These are phyloP conservation scores for Eupelmus urozonus DNA, from an alignment of 2,888 invertebrate species.

Conservation along the genomic window DNA sequence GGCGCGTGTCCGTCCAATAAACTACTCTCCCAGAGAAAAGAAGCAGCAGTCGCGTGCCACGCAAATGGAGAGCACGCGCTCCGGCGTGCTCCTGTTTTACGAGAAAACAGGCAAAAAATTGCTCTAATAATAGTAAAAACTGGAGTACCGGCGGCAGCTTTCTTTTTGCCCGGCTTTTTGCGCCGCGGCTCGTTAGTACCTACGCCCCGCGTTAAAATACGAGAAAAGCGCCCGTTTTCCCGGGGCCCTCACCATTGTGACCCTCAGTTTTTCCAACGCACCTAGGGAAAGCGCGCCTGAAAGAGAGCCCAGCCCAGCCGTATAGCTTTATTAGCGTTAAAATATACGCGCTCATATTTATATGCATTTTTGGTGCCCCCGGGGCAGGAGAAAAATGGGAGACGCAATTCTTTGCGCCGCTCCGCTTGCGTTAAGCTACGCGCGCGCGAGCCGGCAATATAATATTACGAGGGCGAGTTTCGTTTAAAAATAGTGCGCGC, in stretches of 20 bases:
- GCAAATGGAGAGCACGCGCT: slow-evolving; percentile 65
- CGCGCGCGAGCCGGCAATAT: slow-evolving; percentile 66
- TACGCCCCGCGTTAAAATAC: slow-evolving; percentile 29
- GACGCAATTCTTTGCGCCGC: slow-evolving; percentile 5
- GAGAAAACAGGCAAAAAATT: slow-evolving; percentile 69
- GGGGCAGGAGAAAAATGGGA: slow-evolving; percentile 6
- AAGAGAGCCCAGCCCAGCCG: no score
- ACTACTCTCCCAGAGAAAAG: slow-evolving; percentile 58
- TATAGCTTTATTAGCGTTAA: slow-evolving; percentile 48
- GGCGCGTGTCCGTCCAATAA: slow-evolving; percentile 64
- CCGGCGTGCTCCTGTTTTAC: slow-evolving; percentile 42
- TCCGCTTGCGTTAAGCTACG: not conserved
- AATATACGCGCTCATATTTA: slow-evolving; percentile 40
- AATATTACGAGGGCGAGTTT: slow-evolving; percentile 65
- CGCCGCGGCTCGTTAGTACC: slow-evolving; percentile 41
- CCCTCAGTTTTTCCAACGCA: not conserved
- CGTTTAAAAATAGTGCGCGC: slow-evolving; percentile 69
- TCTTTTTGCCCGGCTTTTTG: slow-evolving; percentile 36
- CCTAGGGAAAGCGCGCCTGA: not conserved
- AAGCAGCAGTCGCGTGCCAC: slow-evolving; percentile 60
- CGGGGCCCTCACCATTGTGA: not conserved
- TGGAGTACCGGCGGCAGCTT: slow-evolving; percentile 31
- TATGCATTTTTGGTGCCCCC: slow-evolving; percentile 10
- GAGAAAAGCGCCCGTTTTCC: slow-evolving; percentile 4
- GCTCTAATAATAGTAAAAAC: slow-evolving; percentile 75